Evolutionary conservation across 2,888 invertebrate species (phyloP).

Genomic region (Noctua pronuba): DNA sequence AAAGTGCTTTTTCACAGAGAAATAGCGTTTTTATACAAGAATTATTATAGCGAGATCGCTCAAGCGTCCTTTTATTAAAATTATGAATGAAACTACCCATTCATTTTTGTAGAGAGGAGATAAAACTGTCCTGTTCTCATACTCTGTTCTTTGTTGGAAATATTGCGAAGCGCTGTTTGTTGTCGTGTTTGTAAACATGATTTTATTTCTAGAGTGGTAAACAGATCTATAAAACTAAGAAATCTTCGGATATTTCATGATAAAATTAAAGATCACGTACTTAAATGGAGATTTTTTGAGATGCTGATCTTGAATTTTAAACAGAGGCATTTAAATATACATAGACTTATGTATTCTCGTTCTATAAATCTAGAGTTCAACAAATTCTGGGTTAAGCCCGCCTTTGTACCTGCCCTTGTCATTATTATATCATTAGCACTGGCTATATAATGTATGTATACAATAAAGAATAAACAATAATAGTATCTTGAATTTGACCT

Average conservation of each 20-base stretch:
- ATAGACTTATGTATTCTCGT: neutral
- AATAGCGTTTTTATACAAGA: constrained; percentile 49
- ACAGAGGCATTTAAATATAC: neutral
- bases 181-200: constrained; percentile 16
- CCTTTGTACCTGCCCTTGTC: neutral
- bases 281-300: no score
- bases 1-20: constrained; percentile 56
- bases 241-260: neutral
- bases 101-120: constrained; percentile 43
- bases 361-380: neutral
- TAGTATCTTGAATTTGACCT: neutral
- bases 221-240: neutral
- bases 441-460: neutral
- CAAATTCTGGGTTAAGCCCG: neutral
- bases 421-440: neutral
- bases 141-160: constrained; percentile 34
- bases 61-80: constrained; percentile 57
- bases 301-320: neutral
- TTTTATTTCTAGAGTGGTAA: constrained; percentile 18
- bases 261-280: neutral
- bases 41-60: constrained; percentile 37
- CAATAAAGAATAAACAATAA: neutral
- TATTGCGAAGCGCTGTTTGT: constrained; percentile 23
- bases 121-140: constrained; percentile 38
- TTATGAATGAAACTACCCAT: constrained; percentile 59